Evolutionary conservation across 53 echinoderm and acorn worm genomes (phyloP), one percentile per base, ranked within the genome.

Genomic region (Echinarachnius parma): DNA sequence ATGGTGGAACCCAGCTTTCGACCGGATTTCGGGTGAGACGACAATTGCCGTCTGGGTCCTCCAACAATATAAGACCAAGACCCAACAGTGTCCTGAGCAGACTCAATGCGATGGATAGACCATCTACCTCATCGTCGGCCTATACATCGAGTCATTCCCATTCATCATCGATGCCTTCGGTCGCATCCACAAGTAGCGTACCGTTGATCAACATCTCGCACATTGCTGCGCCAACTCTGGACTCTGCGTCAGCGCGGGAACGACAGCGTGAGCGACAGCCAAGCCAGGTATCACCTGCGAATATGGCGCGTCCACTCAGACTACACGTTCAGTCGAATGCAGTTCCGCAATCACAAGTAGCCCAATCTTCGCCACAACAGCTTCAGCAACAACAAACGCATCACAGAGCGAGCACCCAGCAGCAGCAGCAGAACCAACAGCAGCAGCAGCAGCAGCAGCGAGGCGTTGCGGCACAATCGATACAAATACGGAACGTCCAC

Each of bases 191-290:
- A 49, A 19, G 13, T 9, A 49, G 50, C 19, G 50, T 9, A 4
- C 50, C 50, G 21, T 34, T 3, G 48, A 34, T 52, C 20, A 50
- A 34, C 53, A 68, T 68, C 8, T 49, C 49, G 48, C 31, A 68
- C 13, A 32, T 68, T 9, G 7, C n/a, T n/a, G n/a, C 42, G 42
- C 13, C 42, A 7, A 13, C 42, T 13, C 42, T 39, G 7, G 42
- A 9, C 42, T 13, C 42, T n/a, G n/a, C n/a, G n/a, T n/a, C n/a
- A n/a, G n/a, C n/a, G n/a, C n/a, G n/a, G n/a, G n/a, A n/a, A n/a
- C n/a, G n/a, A n/a, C n/a, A n/a, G n/a, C n/a, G n/a, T n/a, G n/a
- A n/a, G 42, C 42, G 13, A 13, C 42, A 39, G 42, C 42, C 7
- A 7, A 39, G 13, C 42, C 42, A 39, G 42, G 7, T 13, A 13